Percentiles rank a stretch among this genome's conserved stretches.
These are phyloP conservation scores for Drosophila colorata DNA, from an alignment of 2,888 invertebrate species.

Conservation along the genomic window DNA sequence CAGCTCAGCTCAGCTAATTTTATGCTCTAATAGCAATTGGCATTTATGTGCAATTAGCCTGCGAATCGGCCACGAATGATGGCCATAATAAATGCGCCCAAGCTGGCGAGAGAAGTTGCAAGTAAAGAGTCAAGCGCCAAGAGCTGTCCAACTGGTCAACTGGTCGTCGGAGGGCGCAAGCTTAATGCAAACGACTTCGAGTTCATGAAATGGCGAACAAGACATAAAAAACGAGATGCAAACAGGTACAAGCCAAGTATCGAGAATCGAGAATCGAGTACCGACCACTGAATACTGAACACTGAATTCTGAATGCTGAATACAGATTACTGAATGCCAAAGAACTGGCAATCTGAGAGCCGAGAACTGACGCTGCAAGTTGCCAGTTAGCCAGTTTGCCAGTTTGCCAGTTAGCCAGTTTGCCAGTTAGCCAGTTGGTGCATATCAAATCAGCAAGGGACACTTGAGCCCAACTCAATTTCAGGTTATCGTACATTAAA, in stretches of 20 bases:
- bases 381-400: neutral
- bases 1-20: constrained; percentile 31
- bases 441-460: constrained; percentile 38
- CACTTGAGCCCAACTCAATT: constrained; percentile 38
- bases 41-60: constrained; percentile 55
- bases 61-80: constrained; percentile 37
- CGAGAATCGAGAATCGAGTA: constrained; percentile 25
- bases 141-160: constrained; percentile 30
- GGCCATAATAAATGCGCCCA: constrained; percentile 42
- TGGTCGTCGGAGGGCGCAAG: constrained; percentile 47
- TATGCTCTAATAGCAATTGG: constrained; percentile 53
- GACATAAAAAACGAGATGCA: constrained; percentile 43
- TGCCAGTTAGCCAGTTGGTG: constrained; percentile 20
- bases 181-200: constrained; percentile 56
- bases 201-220: constrained; percentile 48
- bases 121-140: neutral
- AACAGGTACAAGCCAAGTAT: constrained; percentile 50
- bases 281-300: neutral
- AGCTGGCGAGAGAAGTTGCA: constrained; percentile 7
- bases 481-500: constrained; percentile 39
- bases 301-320: no score
- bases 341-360: constrained; percentile 16
- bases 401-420: constrained; percentile 31
- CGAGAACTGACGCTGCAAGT: constrained; percentile 45
- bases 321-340: no score